These are phyloP conservation scores for Acrossocheilus wenchowensis DNA, from an alignment of 2,797 vertebrate species.

Conservation along the genomic window DNA sequence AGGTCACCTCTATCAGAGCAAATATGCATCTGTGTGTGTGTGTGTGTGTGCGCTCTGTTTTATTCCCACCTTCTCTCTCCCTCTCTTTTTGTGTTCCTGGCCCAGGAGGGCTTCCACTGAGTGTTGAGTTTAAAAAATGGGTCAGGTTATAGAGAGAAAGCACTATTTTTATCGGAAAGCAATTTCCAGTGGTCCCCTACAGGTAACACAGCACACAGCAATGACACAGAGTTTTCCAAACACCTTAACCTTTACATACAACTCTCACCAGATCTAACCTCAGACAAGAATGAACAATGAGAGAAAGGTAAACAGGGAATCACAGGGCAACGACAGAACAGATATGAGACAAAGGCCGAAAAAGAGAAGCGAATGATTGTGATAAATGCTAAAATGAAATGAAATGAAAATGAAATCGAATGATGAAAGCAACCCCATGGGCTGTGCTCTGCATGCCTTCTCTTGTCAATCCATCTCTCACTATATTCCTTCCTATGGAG, in stretches of 20 bases:
- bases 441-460: not conserved
- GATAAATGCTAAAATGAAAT: slow-evolving; percentile 11
- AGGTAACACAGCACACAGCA: slow-evolving; percentile 72
- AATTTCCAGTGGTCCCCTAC: slow-evolving; percentile 76
- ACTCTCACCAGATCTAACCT: slow-evolving; percentile 9
- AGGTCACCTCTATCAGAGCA: slow-evolving; percentile 54
- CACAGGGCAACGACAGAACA: not conserved
- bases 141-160: slow-evolving; percentile 74
- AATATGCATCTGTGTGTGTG: slow-evolving; percentile 59
- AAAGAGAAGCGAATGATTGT: slow-evolving; percentile 15
- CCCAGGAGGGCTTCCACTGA: slow-evolving; percentile 76
- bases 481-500: not conserved
- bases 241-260: slow-evolving; percentile 67
- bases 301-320: slow-evolving; percentile 7
- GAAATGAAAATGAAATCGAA: not conserved
- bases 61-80: slow-evolving; percentile 26
- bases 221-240: slow-evolving; percentile 71
- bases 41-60: not conserved
- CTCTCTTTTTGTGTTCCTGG: slow-evolving; percentile 57
- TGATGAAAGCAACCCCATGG: not conserved
- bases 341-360: not conserved
- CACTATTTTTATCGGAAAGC: slow-evolving; percentile 81
- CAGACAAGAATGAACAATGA: slow-evolving; percentile 9
- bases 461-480: slow-evolving; percentile 34
- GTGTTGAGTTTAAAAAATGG: slow-evolving; percentile 79